A percentile compares a stretch with the other conserved stretches of the same genome.
phyloP scores from a whole-genome alignment of 35 echinoderm and acorn worm species.

The Hemicentrotus pulcherrimus region DNA sequence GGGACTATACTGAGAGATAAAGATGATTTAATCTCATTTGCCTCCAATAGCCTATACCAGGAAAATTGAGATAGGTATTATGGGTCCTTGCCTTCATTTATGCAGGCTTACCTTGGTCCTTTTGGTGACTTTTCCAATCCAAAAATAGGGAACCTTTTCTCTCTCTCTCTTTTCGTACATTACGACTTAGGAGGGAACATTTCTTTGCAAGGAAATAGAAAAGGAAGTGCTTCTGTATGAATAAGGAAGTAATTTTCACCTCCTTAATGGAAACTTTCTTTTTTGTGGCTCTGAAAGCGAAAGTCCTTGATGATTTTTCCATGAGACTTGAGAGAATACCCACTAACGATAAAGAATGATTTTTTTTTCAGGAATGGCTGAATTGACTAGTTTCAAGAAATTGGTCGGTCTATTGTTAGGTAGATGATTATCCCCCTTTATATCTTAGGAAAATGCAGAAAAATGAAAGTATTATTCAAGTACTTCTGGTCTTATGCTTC shows the following conservation, averaged over 20 bases:
- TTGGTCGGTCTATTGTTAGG: neutral
- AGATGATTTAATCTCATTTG: no score
- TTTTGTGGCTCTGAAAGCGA: constrained; percentile 28
- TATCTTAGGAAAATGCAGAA: neutral
- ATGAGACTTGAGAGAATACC: neutral
- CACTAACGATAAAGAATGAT: neutral
- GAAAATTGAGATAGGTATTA: no score
- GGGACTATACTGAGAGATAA: no score
- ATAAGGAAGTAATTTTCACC: constrained; percentile 19
- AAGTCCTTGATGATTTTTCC: constrained; percentile 6
- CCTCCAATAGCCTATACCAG: no score
- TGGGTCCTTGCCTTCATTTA: no score
- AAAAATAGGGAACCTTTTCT: no score
- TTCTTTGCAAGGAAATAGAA: neutral
- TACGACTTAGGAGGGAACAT: neutral
- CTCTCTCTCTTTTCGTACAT: no score
- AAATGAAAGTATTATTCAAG: neutral
- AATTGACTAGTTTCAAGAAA: constrained; percentile 3
- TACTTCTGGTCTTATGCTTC: neutral
- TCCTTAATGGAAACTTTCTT: neutral
- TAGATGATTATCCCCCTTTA: neutral
- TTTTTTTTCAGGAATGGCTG: neutral
- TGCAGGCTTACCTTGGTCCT: no score
- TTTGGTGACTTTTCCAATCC: no score
- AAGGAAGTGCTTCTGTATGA: constrained; percentile 3